These are phyloP conservation scores for Fukomys damarensis DNA, from an alignment of 2,113 vertebrate species.

Conservation along the genomic window DNA sequence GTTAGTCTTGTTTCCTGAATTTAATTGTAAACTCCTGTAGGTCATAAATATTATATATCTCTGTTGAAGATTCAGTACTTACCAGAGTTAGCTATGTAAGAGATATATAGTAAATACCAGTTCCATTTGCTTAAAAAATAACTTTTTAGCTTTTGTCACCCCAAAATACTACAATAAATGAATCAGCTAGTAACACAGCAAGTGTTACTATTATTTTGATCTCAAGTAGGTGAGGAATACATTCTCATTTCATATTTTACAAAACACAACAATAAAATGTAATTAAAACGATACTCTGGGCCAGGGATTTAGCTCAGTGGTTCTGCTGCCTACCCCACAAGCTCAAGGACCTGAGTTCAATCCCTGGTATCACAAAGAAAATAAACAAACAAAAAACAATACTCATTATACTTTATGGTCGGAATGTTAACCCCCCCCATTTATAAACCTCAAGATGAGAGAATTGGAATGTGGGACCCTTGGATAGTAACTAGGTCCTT, in stretches of 20 bases:
- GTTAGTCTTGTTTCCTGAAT: background rate
- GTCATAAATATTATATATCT: background rate
- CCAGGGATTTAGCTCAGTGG: too few relatives aligned
- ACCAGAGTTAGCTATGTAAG: background rate
- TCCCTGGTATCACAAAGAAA: too few relatives aligned
- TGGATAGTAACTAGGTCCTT: background rate
- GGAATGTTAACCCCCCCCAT: background rate
- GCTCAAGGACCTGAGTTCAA: too few relatives aligned
- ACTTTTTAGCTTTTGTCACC: background rate
- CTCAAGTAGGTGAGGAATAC: background rate
- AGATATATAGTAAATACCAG: background rate
- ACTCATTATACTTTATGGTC: background rate
- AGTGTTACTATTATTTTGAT: background rate
- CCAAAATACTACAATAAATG: background rate
- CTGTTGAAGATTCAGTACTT: background rate
- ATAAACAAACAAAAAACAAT: too few relatives aligned
- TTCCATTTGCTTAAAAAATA: slow-evolving; percentile 11
- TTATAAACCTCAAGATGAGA: background rate
- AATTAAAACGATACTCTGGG: background rate
- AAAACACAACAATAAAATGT: background rate
- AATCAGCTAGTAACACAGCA: background rate
- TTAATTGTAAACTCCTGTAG: background rate
- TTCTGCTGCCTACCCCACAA: too few relatives aligned
- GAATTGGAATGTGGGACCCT: background rate
- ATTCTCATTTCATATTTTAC: background rate